Percentiles rank a stretch among this genome's conserved stretches.
These are phyloP conservation scores for Hirudinaria manillensis DNA, from an alignment of 2,888 invertebrate species.

Conservation along the genomic window DNA sequence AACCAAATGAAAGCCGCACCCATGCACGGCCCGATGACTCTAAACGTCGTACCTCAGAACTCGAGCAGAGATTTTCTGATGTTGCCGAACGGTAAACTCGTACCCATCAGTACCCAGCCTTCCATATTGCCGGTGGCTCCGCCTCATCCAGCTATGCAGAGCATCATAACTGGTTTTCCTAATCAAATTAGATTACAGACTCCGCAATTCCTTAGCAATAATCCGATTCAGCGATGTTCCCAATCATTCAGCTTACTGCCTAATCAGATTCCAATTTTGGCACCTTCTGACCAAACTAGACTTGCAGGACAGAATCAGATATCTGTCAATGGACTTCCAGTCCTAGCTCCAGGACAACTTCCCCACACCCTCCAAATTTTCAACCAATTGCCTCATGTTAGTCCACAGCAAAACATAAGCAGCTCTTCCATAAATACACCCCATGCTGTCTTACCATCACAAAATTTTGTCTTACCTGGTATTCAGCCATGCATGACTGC, in stretches of 20 bases:
- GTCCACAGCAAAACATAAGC: conserved; percentile 14
- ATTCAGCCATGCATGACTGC: conserved; percentile 29
- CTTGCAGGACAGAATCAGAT: not conserved
- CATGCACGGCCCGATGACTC: conserved; percentile 21
- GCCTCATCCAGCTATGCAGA: conserved; percentile 28
- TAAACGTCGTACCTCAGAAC: conserved; percentile 26
- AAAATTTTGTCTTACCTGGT: conserved; percentile 15
- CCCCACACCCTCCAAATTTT: conserved; percentile 24
- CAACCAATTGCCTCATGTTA: conserved; percentile 25
- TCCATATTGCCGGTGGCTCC: conserved; percentile 23
- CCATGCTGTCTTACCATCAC: conserved; percentile 12
- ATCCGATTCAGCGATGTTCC: conserved; percentile 12
- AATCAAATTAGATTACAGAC: conserved; percentile 27
- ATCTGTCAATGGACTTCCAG: conserved; percentile 13
- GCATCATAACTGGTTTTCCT: conserved; percentile 29
- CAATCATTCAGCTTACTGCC: conserved; percentile 21
- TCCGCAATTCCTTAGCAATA: conserved; percentile 15
- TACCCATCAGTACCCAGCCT: conserved; percentile 30
- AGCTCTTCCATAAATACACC: not conserved
- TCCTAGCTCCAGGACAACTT: conserved; percentile 26
- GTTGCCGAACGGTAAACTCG: conserved; percentile 29
- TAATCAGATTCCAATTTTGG: conserved; percentile 8
- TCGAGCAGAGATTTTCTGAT: conserved; percentile 27
- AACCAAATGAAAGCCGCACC: conserved; percentile 18
- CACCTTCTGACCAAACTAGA: not conserved